Evolutionary conservation across 2,113 vertebrate species (phyloP), one percentile per base, ranked within the genome.

Genomic region (Thermophis baileyi): DNA sequence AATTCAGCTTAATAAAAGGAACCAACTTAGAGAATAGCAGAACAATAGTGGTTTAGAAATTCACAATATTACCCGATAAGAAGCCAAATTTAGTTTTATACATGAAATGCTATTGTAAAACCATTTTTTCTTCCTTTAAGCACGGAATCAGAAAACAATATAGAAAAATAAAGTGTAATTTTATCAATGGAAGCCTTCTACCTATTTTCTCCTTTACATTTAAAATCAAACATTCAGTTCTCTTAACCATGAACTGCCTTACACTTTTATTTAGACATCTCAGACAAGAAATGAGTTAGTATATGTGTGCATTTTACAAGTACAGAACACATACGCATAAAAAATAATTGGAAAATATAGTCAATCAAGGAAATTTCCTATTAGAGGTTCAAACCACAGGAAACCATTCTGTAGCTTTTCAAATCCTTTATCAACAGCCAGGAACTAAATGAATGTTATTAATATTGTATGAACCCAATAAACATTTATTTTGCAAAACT

Each of bases 341-440:
- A 87, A 27, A 87, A 91, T 74, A 47, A 85, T 85, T 91, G 50
- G 51, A 96, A 96, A 74, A 46, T 24, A 88, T 22, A 94, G 92
- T 89, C 90, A 95, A 60, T 55, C 24, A 95, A 91, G 94, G 90
- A 93, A 95, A 89, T 20, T 50, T 96, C 95, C 85, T 69, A 54
- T 20, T 95, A 91, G 24, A 94, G 92, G 91, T 95, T 91, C 92
- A 93, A 93, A 91, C 54, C 93, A 95, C 3, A 93, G 49, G 27
- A 95, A 95, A 55, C 50, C 18, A 94, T 94, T 85, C 49, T 92
- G 60, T 51, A 95, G 95, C 88, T 96, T 94, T 96, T 96, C 96
- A 96, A 95, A 95, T 96, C 94, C 96, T 94, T 95, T 85, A 94
- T 93, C 88, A 94, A 53, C 87, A 97, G 93, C 47, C 94, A 96